Conservation (phyloP, 2,113 vertebrate genomes). For the Triplophysa siluroides region DNA sequence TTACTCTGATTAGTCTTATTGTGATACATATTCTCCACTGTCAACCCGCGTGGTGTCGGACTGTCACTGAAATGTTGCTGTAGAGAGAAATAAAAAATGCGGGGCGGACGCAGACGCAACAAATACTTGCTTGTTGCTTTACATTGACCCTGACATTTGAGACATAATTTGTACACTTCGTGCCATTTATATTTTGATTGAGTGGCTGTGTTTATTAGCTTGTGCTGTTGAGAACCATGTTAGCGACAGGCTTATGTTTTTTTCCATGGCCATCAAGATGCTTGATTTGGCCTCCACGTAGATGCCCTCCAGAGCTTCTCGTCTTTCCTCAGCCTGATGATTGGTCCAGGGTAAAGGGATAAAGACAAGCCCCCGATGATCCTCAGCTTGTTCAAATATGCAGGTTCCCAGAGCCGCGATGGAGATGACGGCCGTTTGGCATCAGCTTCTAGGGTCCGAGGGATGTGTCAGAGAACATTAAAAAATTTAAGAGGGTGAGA, state of each 20-base stretch:
- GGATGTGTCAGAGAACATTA: neutral
- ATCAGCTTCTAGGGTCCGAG: neutral
- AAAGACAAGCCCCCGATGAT: constrained; percentile 51
- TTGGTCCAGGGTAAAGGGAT: constrained; percentile 43
- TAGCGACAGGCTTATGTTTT: constrained; percentile 23
- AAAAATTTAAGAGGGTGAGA: constrained; percentile 20
- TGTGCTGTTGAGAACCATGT: constrained; percentile 57
- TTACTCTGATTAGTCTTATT: constrained; percentile 56
- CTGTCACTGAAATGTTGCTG: constrained; percentile 17
- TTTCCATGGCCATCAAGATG: constrained; percentile 38
- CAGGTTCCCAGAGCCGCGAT: constrained; percentile 29
- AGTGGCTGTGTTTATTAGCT: constrained; percentile 74
- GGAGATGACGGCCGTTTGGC: constrained; percentile 62
- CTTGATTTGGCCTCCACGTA: constrained; percentile 45
- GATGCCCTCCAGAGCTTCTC: constrained; percentile 59
- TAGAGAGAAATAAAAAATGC: constrained; percentile 28
- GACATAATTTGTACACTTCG: constrained; percentile 64
- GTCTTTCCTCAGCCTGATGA: constrained; percentile 69
- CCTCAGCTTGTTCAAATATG: constrained; percentile 53
- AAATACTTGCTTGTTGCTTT: constrained; percentile 17
- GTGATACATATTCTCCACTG: constrained; percentile 48
- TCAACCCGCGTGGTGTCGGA: constrained; percentile 30
- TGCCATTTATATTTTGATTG: constrained; percentile 72
- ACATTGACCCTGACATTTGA: constrained; percentile 9
- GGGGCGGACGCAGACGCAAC: neutral